A percentile compares a stretch with the other conserved stretches of the same genome.
Evolutionary conservation across 2,797 vertebrate genomes (phyloP).

Genomic region (Eupleurogrammus muticus): DNA sequence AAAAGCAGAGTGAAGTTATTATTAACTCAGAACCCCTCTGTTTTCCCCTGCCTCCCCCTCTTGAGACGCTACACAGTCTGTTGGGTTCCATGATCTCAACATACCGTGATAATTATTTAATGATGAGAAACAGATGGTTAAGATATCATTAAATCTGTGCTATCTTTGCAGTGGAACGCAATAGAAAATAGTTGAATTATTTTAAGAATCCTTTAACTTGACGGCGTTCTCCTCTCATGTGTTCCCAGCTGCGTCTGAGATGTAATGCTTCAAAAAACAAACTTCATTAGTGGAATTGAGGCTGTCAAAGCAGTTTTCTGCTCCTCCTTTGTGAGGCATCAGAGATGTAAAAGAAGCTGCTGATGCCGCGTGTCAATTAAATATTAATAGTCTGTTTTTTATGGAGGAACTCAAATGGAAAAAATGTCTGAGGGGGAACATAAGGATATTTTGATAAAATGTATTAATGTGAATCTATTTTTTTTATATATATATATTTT

Average conservation of each 20-base stretch:
- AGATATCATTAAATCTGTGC: constrained; percentile 11
- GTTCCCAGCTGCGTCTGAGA: constrained; percentile 19
- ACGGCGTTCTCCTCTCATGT: constrained; percentile 3
- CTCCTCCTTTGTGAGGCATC: constrained; percentile 27
- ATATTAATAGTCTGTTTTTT: constrained; percentile 45
- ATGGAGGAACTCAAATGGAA: constrained; percentile 8
- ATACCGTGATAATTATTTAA: constrained; percentile 46
- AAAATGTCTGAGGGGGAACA: constrained; percentile 26
- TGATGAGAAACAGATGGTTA: constrained; percentile 46
- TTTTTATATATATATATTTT: too few relatives aligned
- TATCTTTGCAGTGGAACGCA: neutral
- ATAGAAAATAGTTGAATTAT: constrained; percentile 6
- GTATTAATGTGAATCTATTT: constrained; percentile 23
- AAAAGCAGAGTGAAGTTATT: constrained; percentile 18
- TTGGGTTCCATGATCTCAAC: constrained; percentile 35
- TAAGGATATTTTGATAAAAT: constrained; percentile 25
- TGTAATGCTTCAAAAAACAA: neutral
- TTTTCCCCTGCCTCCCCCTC: constrained; percentile 9
- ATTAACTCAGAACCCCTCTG: constrained; percentile 28
- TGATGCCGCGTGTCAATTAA: constrained; percentile 39
- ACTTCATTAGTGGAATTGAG: neutral
- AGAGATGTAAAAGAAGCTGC: constrained; percentile 36
- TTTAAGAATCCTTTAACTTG: constrained; percentile 10
- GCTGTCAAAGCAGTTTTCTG: constrained; percentile 27
- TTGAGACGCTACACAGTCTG: constrained; percentile 19